Conservation (phyloP, 2,888 invertebrate species). For the Coelopa pilipes region DNA sequence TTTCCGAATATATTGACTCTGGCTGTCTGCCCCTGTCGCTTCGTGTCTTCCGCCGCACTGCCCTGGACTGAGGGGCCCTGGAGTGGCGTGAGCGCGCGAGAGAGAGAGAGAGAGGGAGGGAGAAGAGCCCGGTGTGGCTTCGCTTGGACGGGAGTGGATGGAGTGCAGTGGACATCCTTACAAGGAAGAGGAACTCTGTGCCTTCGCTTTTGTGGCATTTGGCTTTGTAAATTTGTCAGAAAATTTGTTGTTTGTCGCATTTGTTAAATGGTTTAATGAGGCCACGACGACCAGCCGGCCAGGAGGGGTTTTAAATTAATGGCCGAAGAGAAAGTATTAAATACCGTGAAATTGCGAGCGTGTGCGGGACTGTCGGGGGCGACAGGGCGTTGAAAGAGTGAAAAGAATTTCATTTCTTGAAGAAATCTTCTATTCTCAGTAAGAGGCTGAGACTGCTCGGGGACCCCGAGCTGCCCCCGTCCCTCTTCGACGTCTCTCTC, state of each 20-base stretch:
- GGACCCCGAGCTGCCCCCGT: too few species aligned
- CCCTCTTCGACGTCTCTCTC: too few species aligned
- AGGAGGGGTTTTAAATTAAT: background rate
- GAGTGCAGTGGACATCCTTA: conserved; percentile 38
- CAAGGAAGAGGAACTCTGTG: conserved; percentile 52
- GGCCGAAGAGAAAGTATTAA: conserved; percentile 1
- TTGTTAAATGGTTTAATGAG: conserved; percentile 46
- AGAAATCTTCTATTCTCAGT: too few species aligned
- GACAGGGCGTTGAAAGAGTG: too few species aligned
- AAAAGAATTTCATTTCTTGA: too few species aligned
- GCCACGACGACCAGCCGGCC: background rate
- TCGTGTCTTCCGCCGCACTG: background rate
- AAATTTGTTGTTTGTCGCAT: conserved; percentile 50
- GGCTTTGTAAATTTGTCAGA: conserved; percentile 55
- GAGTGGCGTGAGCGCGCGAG: too few species aligned
- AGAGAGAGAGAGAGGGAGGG: too few species aligned
- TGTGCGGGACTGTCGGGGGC: too few species aligned
- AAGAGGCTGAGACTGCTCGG: too few species aligned
- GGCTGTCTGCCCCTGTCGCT: conserved; percentile 39
- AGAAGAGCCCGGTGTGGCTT: too few species aligned
- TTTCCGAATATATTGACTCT: conserved; percentile 60
- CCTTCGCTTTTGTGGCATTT: conserved; percentile 41
- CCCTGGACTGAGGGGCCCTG: too few species aligned
- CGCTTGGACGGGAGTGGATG: too few species aligned
- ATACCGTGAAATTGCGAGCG: background rate